Evolutionary conservation across 2,113 vertebrate species (phyloP), one percentile per base, ranked within the genome.

Genomic region (Pteropus alecto): DNA sequence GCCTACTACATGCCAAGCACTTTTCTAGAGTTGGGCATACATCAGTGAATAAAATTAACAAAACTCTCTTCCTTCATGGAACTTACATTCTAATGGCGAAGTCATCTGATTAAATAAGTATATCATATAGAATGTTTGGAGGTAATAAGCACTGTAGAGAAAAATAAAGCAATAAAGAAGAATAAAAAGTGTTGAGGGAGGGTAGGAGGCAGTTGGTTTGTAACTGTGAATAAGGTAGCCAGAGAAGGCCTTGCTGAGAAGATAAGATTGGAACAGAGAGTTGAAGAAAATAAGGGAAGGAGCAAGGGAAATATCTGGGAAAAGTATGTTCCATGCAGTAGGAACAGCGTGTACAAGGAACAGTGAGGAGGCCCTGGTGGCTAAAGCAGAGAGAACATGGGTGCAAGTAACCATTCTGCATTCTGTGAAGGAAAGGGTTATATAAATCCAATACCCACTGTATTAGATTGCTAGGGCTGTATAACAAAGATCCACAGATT

Each of bases 211-310:
- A 24, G 6, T 3, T 60, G 30, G 5, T 41, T 24, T 84, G 16
- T 54, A 24, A 85, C 82, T 58, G 68, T 71, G 58, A 71, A n/a
- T 22, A 51, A 30, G 33, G 87, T 77, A 41, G 51, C 74, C 76
- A 87, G 87, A 87, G 92, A 94, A 19, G 89, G 18, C 26, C 83
- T 97, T 89, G 21, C 58, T 94, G 18, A 0, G 24, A 89, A 94
- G 60, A 65, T 77, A 30, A 68, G 38, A 41, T 6, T 30, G 46
- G 22, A 74, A 82, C 5, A 48, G 35, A 41, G 14, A 9, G 12
- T 38, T 65, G 35, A 77, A 95, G 43, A n/a, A 81, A 43, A 26
- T 1, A 14, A 33, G 46, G 6, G 43, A 90, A 78, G 24, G n/a
- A 51, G 7, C 28, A 21, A 30, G n/a, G 7, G 14, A 82, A 9